Conservation (phyloP, 2,888 invertebrate genomes). For the Tetranychus truncatus region DNA sequence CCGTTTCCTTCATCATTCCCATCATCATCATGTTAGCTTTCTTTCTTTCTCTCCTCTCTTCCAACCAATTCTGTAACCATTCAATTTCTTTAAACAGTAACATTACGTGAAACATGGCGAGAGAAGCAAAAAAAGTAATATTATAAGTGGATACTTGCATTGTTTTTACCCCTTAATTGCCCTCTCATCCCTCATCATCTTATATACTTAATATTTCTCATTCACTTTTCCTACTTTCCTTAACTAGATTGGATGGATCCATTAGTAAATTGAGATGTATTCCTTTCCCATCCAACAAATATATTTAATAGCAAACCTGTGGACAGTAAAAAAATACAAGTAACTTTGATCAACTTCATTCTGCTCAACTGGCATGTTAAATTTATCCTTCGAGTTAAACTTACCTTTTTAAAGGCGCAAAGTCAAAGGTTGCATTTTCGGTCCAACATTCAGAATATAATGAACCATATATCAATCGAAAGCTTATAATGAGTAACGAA, state of each 20-base stretch:
- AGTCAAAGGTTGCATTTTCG: no score
- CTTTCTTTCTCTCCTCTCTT: neutral
- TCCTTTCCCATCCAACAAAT: neutral
- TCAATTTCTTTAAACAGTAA: neutral
- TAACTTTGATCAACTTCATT: neutral
- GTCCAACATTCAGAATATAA: no score
- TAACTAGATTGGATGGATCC: constrained; percentile 1
- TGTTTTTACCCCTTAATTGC: neutral
- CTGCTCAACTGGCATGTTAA: neutral
- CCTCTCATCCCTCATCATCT: neutral
- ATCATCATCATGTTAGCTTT: neutral
- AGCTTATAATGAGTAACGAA: no score
- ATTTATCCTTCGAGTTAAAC: no score
- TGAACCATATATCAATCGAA: no score
- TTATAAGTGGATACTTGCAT: neutral
- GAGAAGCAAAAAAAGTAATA: neutral
- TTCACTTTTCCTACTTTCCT: neutral
- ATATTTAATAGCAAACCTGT: neutral
- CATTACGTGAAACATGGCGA: neutral
- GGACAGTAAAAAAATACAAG: neutral
- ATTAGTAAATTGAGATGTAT: constrained; percentile 1
- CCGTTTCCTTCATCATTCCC: neutral
- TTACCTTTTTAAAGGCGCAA: no score
- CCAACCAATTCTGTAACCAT: neutral
- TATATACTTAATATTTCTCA: neutral